phyloP scores from a whole-genome alignment of 2,797 vertebrate species.

The Cyprinodon diabolis region DNA sequence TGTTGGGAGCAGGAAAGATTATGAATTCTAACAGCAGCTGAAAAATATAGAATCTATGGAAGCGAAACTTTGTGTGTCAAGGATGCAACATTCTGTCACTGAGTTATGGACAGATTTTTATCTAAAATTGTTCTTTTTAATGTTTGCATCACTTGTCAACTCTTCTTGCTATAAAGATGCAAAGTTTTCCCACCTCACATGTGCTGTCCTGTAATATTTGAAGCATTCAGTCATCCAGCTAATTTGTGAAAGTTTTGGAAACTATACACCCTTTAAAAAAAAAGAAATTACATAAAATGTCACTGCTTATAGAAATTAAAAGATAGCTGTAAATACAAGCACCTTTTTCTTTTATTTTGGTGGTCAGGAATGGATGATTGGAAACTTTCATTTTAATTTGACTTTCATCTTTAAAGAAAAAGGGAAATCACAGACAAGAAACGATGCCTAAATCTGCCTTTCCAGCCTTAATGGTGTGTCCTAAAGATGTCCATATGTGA shows the following conservation, averaged over 20 bases:
- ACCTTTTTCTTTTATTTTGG: not conserved
- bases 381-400: not conserved
- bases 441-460: no score
- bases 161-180: not conserved
- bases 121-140: not conserved
- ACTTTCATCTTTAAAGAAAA: not conserved
- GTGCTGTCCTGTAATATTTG: not conserved
- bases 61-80: no score
- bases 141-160: not conserved
- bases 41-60: no score
- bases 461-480: no score
- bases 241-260: no score
- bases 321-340: not conserved
- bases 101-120: no score
- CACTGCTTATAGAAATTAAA: not conserved
- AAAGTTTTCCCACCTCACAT: not conserved
- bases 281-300: not conserved
- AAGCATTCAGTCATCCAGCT: no score
- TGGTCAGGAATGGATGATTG: not conserved
- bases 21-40: no score
- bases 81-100: no score
- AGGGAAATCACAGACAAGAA: not conserved
- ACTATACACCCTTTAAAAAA: not conserved
- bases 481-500: no score
- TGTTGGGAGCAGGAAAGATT: no score